Percentiles rank a stretch among this genome's conserved stretches.
Evolutionary conservation across 2,113 vertebrate species (phyloP).

Genomic region (Ailurus styani): DNA sequence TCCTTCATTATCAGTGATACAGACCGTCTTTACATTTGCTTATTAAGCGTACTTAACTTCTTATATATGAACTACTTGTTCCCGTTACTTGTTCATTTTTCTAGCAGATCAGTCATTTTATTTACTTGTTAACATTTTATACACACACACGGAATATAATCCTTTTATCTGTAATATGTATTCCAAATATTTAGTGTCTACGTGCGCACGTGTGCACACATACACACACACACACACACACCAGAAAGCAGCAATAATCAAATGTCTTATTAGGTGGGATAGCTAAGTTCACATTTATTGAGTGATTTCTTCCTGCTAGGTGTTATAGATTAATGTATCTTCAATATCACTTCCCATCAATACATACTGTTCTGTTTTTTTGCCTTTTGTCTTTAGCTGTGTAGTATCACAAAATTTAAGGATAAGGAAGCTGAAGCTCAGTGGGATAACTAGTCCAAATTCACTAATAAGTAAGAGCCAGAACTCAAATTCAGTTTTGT

Average conservation of each 20-base stretch:
- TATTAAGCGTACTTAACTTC: background rate
- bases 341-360: background rate
- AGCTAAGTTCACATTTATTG: background rate
- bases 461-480: background rate
- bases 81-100: background rate
- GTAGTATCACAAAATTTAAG: background rate
- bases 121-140: background rate
- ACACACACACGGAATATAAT: background rate
- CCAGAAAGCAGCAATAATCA: background rate
- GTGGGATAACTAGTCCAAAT: background rate
- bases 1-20: background rate
- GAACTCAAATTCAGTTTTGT: background rate
- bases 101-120: background rate
- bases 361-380: background rate
- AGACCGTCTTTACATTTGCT: background rate
- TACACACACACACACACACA: background rate
- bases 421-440: background rate
- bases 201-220: too few relatives aligned
- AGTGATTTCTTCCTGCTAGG: background rate
- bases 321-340: background rate
- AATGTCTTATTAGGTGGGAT: background rate
- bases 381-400: background rate
- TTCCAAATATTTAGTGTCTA: background rate
- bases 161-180: background rate
- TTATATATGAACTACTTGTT: background rate